Base-by-base conservation (phyloP, 1,140 invertebrate genomes). In the Andricus grossulariae region DNA sequence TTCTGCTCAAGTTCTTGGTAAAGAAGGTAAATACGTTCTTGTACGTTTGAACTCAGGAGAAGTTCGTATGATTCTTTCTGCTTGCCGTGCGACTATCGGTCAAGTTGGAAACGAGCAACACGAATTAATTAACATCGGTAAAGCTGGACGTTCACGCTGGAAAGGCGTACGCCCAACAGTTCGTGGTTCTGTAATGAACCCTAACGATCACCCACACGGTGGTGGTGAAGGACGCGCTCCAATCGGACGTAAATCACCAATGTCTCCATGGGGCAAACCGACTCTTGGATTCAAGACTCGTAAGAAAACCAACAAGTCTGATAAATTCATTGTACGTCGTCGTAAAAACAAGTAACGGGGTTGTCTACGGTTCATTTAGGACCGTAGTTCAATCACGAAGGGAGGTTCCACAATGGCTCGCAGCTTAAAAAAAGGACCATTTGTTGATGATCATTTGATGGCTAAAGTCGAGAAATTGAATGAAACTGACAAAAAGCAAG, bases 131-230 rank as follows among this genome's bases (percentile, higher is more conserved):
- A 60, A 72, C 16, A 13, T 57, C 18, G 75, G 75, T 72, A 76
- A 76, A 76, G 75, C 75, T 60, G 75, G 75, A 21, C 54, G 75
- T 57, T 72, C n/a, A 55, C 51, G 75, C n/a, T 76, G 75, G 71
- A 19, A 54, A 19, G 75, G 75, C 19, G 32, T 72, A 57, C 54
- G 75, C 50, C 75, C 75, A 55, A 72, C 51, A 57, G 70, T 72
- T n/a, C 75, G 75, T 72, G 70, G 70, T 16, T 45, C 57, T 72
- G 75, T 51, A 18, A 76, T 76, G 75, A 76, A 76, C 57, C 70
- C 70, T 12, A 45, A 49, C 5, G 70, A 71, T 19, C 70, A 71
- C 49, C 70, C 70, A 49, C 25, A 49, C 18, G 70, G 70, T n/a
- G 70, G 70, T 71, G 70, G 70, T 12, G 70, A 71, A 71, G 70